phyloP scores from a whole-genome alignment of 2,113 vertebrate species.

The Epinephelus cyanopodus region DNA sequence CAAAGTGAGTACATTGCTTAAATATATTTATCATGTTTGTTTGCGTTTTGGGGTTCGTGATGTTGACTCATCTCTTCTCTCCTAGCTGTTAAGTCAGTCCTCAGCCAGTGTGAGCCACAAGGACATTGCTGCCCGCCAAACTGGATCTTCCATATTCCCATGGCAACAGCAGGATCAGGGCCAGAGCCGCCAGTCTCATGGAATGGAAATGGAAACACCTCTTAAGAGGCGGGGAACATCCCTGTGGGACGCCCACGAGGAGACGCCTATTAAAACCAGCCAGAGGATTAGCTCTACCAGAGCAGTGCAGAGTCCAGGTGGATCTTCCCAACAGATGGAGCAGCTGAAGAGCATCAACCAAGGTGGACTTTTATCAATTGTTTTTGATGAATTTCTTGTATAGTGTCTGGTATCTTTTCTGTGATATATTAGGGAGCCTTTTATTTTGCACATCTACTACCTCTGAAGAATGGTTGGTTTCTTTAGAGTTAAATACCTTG shows the following conservation, averaged over 20 bases:
- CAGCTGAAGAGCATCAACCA: conserved; percentile 89
- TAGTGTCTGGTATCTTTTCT: background rate
- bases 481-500: background rate
- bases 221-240: conserved; percentile 81
- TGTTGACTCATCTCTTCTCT: conserved; percentile 25
- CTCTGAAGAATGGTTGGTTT: background rate
- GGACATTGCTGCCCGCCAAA: conserved; percentile 90
- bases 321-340: conserved; percentile 79
- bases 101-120: conserved; percentile 84
- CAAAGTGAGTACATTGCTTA: conserved; percentile 83
- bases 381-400: background rate
- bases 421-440: background rate
- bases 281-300: conserved; percentile 66
- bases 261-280: conserved; percentile 81
- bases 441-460: background rate
- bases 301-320: conserved; percentile 72
- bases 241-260: conserved; percentile 83
- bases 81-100: conserved; percentile 80
- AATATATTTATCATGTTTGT: conserved; percentile 20
- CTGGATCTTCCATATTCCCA: conserved; percentile 92
- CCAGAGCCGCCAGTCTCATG: conserved; percentile 73
- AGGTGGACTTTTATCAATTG: conserved; percentile 80
- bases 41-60: conserved; percentile 8
- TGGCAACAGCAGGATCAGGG: conserved; percentile 91
- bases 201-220: conserved; percentile 83